These are phyloP conservation scores for Halocynthia aurantium DNA, from an alignment of 23 tunicate species.

Conservation along the genomic window DNA sequence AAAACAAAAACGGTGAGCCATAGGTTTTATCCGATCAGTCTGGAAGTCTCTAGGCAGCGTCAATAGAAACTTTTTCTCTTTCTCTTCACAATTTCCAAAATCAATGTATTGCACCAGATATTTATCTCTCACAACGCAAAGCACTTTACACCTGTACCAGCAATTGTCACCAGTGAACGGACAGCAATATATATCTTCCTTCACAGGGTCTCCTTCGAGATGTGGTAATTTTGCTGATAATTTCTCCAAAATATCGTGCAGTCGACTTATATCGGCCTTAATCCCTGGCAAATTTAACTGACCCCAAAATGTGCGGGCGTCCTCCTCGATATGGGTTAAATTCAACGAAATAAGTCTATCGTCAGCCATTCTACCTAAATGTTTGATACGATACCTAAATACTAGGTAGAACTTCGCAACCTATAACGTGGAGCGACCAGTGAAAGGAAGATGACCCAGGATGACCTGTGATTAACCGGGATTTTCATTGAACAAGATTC, in stretches of 20 bases:
- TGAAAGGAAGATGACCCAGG: too few relatives aligned
- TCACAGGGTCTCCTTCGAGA: neutral
- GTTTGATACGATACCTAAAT: too few relatives aligned
- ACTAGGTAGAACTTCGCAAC: too few relatives aligned
- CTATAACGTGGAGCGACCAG: too few relatives aligned
- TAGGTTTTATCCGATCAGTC: neutral
- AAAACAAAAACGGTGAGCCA: conserved; percentile 21
- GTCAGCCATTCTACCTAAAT: too few relatives aligned
- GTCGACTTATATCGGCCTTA: neutral
- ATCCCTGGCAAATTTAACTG: conserved; percentile 6
- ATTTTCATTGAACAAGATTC: too few relatives aligned
- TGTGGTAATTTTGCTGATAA: neutral
- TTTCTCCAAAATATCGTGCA: conserved; percentile 1
- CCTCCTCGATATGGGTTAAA: conserved; percentile 21
- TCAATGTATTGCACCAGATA: conserved; percentile 29
- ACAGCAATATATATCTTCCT: neutral
- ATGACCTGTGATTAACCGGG: too few relatives aligned
- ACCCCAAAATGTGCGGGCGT: conserved; percentile 22
- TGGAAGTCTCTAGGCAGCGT: conserved; percentile 2
- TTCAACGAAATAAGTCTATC: neutral
- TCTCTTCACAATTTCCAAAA: conserved; percentile 31
- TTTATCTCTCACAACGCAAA: neutral
- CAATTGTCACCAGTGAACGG: conserved; percentile 3
- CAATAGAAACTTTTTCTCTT: neutral
- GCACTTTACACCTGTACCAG: conserved; percentile 29